Evolutionary conservation across 2,888 invertebrate species (phyloP).

Genomic region (Lagria hirta): DNA sequence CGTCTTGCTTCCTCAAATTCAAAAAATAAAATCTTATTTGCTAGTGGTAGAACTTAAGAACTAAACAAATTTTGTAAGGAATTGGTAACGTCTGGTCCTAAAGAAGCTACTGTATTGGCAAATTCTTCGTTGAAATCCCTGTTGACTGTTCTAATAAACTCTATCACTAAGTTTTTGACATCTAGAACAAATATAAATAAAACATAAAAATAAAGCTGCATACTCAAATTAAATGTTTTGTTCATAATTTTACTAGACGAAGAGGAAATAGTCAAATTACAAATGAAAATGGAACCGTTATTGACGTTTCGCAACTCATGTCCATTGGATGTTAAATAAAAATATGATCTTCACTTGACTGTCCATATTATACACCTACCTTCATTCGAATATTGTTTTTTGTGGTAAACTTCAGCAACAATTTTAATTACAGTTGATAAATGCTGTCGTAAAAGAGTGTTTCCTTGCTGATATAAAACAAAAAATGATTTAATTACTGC

Average conservation of each 20-base stretch:
- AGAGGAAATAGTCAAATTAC: too few species aligned
- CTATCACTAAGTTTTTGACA: constrained; percentile 54
- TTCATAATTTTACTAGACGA: too few species aligned
- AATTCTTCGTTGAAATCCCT: constrained; percentile 62
- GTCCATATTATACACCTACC: constrained; percentile 51
- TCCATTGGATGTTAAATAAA: too few species aligned
- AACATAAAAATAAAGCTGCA: too few species aligned
- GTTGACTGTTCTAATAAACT: constrained; percentile 59
- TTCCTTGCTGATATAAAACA: constrained; percentile 64
- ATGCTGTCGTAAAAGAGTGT: constrained; percentile 58
- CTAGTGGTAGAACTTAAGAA: too few species aligned
- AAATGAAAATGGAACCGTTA: too few species aligned
- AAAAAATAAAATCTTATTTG: too few species aligned
- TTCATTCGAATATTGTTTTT: constrained; percentile 58
- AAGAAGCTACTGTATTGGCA: constrained; percentile 52
- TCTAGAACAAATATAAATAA: constrained; percentile 56
- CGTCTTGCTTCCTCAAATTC: too few species aligned
- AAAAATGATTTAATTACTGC: constrained; percentile 68
- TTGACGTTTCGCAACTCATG: too few species aligned
- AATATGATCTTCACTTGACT: constrained; percentile 3
- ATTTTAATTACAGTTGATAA: constrained; percentile 60
- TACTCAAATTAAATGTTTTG: too few species aligned
- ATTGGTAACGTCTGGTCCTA: constrained; percentile 51
- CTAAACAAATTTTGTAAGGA: constrained; percentile 36
- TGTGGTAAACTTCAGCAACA: constrained; percentile 59